Evolutionary conservation across 2,888 invertebrate genomes (phyloP).

Genomic region (Zootermopsis nevadensis): DNA sequence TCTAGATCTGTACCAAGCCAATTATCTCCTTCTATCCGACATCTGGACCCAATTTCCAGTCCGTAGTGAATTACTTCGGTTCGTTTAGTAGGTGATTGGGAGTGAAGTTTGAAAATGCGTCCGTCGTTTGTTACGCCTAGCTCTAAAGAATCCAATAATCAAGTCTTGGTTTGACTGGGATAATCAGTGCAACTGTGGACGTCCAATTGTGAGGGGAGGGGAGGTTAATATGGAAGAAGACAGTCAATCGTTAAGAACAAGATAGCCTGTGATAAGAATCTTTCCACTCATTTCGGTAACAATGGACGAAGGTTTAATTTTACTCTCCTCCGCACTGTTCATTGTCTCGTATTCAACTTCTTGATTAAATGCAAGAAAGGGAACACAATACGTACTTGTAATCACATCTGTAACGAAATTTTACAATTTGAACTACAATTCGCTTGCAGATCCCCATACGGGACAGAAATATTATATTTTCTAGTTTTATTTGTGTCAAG

Average conservation of each 20-base stretch:
- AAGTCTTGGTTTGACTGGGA: background rate
- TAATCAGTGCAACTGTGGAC: slow-evolving; percentile 14
- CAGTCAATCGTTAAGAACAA: slow-evolving; percentile 18
- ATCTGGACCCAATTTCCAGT: slow-evolving; percentile 20
- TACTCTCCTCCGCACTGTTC: too few relatives aligned
- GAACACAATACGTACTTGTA: too few relatives aligned
- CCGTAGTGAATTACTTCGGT: slow-evolving; percentile 33
- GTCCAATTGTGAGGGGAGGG: too few relatives aligned
- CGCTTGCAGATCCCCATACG: too few relatives aligned
- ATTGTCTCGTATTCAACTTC: too few relatives aligned
- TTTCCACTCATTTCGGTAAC: background rate
- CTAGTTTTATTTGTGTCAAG: too few relatives aligned
- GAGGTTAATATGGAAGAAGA: background rate
- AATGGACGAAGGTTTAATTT: too few relatives aligned
- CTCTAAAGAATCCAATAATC: slow-evolving; percentile 2
- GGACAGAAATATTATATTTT: too few relatives aligned
- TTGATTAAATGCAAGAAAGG: too few relatives aligned
- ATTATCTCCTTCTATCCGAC: background rate
- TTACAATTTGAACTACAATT: too few relatives aligned
- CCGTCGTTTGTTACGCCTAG: background rate
- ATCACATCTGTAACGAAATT: too few relatives aligned
- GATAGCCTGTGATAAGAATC: background rate
- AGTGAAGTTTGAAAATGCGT: slow-evolving; percentile 27
- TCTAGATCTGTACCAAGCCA: background rate
- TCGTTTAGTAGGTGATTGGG: slow-evolving; percentile 38